Percentiles rank a stretch among this genome's conserved stretches.
These are phyloP conservation scores for Diuraphis noxia DNA, from an alignment of 1,140 invertebrate genomes.

Conservation along the genomic window DNA sequence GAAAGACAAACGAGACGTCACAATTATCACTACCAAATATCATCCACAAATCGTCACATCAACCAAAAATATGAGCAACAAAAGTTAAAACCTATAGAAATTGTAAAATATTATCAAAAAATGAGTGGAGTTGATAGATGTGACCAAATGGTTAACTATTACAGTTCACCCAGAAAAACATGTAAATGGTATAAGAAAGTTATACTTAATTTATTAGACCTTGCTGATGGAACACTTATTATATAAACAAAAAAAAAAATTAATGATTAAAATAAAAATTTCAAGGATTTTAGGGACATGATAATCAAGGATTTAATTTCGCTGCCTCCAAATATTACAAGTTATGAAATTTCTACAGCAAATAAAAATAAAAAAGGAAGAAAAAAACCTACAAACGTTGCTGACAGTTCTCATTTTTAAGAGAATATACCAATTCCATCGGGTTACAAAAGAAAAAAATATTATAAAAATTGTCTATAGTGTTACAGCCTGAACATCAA, in stretches of 20 bases:
- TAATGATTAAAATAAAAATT: not conserved
- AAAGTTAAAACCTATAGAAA: conserved; percentile 30
- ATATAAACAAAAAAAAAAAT: conserved; percentile 16
- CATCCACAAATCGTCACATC: conserved; percentile 4
- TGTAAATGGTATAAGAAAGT: conserved; percentile 51
- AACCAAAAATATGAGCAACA: conserved; percentile 15
- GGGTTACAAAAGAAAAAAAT: conserved; percentile 11
- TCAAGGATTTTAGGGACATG: not conserved
- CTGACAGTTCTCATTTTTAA: not conserved
- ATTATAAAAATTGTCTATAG: conserved; percentile 6
- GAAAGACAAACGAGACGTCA: no score
- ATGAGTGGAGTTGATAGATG: conserved; percentile 51
- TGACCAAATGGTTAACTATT: conserved; percentile 54
- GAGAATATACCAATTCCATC: not conserved
- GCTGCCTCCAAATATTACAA: not conserved
- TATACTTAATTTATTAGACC: conserved; percentile 3
- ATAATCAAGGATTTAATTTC: conserved; percentile 8
- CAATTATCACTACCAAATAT: conserved; percentile 1
- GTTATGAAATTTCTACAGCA: not conserved
- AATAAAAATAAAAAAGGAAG: conserved; percentile 12
- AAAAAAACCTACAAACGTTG: not conserved
- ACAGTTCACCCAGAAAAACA: conserved; percentile 41
- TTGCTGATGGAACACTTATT: conserved; percentile 16
- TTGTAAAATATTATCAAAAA: conserved; percentile 42
- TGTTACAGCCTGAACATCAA: not conserved